phyloP scores from a whole-genome alignment of 2,113 vertebrate species.

The Prietella phreatophila region DNA sequence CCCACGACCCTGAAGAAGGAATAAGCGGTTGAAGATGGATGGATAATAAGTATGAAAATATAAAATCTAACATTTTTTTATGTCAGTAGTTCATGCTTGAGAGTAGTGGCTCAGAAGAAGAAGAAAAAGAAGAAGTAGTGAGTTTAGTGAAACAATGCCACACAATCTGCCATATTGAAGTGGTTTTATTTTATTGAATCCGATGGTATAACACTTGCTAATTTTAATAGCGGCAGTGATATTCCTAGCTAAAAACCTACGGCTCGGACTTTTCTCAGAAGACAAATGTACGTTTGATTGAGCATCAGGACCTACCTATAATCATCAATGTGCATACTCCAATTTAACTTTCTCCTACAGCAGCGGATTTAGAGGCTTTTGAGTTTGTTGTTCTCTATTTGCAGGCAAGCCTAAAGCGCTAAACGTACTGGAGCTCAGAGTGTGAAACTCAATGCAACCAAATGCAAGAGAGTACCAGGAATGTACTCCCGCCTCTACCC shows the following conservation, averaged over 20 bases:
- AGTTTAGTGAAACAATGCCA: neutral
- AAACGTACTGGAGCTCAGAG: neutral
- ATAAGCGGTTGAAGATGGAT: too few relatives aligned
- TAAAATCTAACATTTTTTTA: neutral
- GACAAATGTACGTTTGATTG: neutral
- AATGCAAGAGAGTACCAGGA: neutral
- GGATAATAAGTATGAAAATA: neutral
- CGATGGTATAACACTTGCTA: neutral
- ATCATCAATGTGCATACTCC: neutral
- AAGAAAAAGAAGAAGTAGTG: neutral
- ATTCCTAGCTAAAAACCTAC: neutral
- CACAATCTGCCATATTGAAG: neutral
- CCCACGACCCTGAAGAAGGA: too few relatives aligned
- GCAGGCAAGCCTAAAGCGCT: neutral
- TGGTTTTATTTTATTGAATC: neutral
- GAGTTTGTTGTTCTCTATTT: neutral
- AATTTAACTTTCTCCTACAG: neutral
- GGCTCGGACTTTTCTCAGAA: neutral
- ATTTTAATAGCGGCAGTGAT: neutral
- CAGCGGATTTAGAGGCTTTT: neutral
- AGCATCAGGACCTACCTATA: neutral
- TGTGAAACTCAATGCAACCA: neutral
- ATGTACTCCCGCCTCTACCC: neutral
- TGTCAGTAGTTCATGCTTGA: too few relatives aligned
- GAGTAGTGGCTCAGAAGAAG: neutral